A percentile compares a stretch with the other conserved stretches of the same genome.
These are phyloP conservation scores for Macrobrachium rosenbergii DNA, from an alignment of 1,140 invertebrate species.

Conservation along the genomic window DNA sequence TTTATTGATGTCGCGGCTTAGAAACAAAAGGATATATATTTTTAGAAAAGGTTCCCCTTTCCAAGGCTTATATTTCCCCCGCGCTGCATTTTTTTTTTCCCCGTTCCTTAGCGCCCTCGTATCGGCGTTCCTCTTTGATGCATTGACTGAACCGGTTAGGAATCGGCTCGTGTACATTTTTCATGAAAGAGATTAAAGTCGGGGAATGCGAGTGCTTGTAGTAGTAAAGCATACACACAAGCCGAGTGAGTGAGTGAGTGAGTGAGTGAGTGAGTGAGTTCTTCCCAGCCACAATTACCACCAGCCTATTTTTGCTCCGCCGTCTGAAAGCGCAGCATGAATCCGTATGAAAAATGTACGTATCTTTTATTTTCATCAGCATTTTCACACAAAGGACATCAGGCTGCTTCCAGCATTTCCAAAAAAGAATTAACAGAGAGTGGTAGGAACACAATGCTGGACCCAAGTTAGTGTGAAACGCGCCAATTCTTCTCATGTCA, in stretches of 20 bases:
- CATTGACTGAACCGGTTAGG: no score
- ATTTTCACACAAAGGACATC: constrained; percentile 48
- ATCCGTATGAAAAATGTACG: constrained; percentile 40
- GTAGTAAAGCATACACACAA: no score
- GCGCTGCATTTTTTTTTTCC: no score
- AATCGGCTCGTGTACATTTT: no score
- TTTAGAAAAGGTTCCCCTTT: no score
- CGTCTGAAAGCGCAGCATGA: neutral
- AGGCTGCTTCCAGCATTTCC: constrained; percentile 27
- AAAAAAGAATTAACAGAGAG: constrained; percentile 50
- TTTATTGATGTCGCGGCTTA: no score
- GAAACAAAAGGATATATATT: no score
- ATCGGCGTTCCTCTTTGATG: no score
- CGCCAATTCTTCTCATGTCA: constrained; percentile 55
- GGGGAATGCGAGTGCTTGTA: no score
- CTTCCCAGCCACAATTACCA: neutral
- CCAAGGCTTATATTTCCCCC: no score
- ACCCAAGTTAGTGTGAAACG: constrained; percentile 53
- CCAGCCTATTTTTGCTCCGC: neutral
- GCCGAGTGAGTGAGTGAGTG: neutral
- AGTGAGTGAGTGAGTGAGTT: constrained; percentile 11
- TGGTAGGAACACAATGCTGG: constrained; percentile 36
- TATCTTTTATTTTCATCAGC: constrained; percentile 45
- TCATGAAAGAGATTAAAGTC: no score
- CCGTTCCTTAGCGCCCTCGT: no score